Evolutionary conservation across 2,888 invertebrate species (phyloP), one percentile per base, ranked within the genome.

Genomic region (Liposcelis brunnea): DNA sequence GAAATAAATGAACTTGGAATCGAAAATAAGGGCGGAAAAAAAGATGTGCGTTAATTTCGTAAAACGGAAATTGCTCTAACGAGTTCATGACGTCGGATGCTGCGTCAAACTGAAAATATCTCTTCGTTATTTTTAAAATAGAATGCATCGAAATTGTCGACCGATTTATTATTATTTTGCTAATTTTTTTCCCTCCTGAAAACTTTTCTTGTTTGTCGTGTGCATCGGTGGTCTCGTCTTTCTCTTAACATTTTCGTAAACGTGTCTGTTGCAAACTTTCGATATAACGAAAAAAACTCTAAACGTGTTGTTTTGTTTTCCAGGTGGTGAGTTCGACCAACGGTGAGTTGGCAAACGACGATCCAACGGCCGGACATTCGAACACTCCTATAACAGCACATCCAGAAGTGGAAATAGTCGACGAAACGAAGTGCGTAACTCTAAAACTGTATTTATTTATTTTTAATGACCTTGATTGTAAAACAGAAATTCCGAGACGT

Each of bases 321-420:
- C 71, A 90, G 87, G 94, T 95, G 72, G 91, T 95, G 61, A 91
- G 90, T 67, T 94, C 94, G 53, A 93, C 93, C 54, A 94, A 94
- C 68, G 94, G 93, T 56, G 91, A 91, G 71, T 69, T 93, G 58
- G 89, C 86, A 53, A 81, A 84, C 53, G 94, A 94, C 66, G 94
- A 94, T 69, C 91, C 91, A 21, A 90, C 89, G 46, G 93, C 90
- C 50, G 93, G 91, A 50, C 91, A 93, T 70, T 93, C 93, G 66
- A 93, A 93, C 70, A 91, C 93, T 58, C 94, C 94, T 54, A 94
- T 94, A 64, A 89, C 93, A 54, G 86, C 75, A 52, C 85, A 83
- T 64, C 82, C 82, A 62, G 94, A 94, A 69, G 84, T 90, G 52
- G 94, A 94, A 67, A 81, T 90, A 61, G 82, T 89, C 58, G 93